Base-by-base conservation (phyloP, 2,888 invertebrate genomes). In the Luffia ferchaultella region DNA sequence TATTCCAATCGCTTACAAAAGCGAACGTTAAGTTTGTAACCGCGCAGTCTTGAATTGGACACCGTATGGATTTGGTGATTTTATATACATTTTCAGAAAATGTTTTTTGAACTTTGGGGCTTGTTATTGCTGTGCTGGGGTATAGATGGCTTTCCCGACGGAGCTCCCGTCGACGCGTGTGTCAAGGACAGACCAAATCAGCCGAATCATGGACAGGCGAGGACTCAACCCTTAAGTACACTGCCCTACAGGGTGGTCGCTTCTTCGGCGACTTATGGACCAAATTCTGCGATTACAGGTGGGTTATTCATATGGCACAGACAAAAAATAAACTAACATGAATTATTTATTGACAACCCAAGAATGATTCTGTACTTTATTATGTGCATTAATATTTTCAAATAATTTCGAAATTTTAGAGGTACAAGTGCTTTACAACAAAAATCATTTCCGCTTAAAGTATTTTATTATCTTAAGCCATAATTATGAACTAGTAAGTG, bases 121-220 rank as follows among this genome's bases (percentile, higher is more conserved):
- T 60, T 73, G 51, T 57, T 75, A 44, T 61, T 71, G 53, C 53
- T 76, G 58, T 71, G 68, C 60, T 73, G 70, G 63, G 65, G 75
- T 52, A 75, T 73, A 52, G 64, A 71, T 46, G 85, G 85, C 54
- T 93, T 93, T 65, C 93, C 93, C n/a, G 92, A 93, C 61, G 93
- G 93, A 1, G 93, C 91, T 1, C 93, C 93, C 0, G 88, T 93
- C 20, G 93, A 93, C 64, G 89, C 91, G 30, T 93, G 93, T 65
- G 93, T 93, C 2, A 92, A 91, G 67, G 86, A 89, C 19, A 85
- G 89, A 44, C 87, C 90, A 1, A 93, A 93, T 72, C 88, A 89
- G 62, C 93, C 93, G 0, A 90, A 93, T 67, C 93, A 93, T 60
- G 90, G 93, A 1, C 89, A 90, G 60, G 89, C 91, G 7, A 77